Evolutionary conservation across 2,888 invertebrate species (phyloP).

Genomic region (Cephus pygmeus): DNA sequence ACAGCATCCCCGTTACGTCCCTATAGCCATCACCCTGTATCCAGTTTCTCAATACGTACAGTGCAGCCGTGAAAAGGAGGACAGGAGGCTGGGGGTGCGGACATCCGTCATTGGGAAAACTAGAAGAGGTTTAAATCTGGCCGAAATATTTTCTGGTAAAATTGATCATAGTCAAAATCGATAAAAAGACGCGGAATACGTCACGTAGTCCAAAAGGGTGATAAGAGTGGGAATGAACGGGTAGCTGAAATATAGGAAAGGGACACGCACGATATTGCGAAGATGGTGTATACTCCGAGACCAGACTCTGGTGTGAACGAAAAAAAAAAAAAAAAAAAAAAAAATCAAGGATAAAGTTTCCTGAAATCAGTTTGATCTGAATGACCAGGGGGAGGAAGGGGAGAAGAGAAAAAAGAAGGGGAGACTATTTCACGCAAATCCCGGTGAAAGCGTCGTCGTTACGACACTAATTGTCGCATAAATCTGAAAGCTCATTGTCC

Average conservation of each 20-base stretch:
- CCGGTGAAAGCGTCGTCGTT: background rate
- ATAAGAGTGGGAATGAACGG: background rate
- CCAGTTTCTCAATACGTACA: background rate
- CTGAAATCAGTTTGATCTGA: background rate
- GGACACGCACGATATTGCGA: background rate
- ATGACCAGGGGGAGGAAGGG: background rate
- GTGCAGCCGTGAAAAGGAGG: background rate
- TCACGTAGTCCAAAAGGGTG: background rate
- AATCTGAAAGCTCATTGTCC: background rate
- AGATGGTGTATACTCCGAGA: background rate
- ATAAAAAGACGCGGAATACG: background rate
- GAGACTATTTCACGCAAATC: background rate
- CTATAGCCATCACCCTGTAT: background rate
- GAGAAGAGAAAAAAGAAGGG: background rate
- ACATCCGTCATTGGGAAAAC: background rate
- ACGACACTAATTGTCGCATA: background rate
- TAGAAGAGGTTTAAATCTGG: background rate
- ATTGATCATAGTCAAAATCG: background rate
- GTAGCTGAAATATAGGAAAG: background rate
- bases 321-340: background rate
- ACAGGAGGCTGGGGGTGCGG: background rate
- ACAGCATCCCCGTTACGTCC: background rate
- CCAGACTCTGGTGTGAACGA: background rate
- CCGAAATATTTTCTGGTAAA: background rate
- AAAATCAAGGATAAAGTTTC: background rate